These are phyloP conservation scores for Rhyacophila brunnea DNA, from an alignment of 1,140 invertebrate genomes.

Conservation along the genomic window DNA sequence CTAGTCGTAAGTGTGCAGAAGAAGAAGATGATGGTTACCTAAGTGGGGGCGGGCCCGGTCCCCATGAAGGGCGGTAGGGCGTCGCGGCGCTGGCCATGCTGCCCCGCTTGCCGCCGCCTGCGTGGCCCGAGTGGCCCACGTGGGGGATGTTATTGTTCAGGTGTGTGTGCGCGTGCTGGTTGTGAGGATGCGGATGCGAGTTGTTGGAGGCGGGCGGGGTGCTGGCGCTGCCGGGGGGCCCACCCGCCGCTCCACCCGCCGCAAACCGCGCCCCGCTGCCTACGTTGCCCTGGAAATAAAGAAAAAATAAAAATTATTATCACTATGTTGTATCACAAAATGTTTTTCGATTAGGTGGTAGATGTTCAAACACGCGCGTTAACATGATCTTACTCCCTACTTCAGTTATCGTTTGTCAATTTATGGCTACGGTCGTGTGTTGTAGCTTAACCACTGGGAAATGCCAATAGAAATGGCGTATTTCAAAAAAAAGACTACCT, in stretches of 20 bases:
- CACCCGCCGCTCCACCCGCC: not conserved
- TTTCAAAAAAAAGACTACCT: too few relatives aligned
- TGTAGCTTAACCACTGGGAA: too few relatives aligned
- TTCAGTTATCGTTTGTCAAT: too few relatives aligned
- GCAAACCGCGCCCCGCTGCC: constrained; percentile 23
- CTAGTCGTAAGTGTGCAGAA: too few relatives aligned
- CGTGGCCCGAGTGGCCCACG: not conserved
- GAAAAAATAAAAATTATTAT: not conserved
- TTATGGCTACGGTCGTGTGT: too few relatives aligned
- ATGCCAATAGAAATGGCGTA: too few relatives aligned
- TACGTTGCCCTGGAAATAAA: constrained; percentile 24
- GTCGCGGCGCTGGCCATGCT: constrained; percentile 6
- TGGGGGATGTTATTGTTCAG: not conserved
- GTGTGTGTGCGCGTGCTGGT: constrained; percentile 13
- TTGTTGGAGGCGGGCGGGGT: constrained; percentile 5
- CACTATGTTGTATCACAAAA: too few relatives aligned
- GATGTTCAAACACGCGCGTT: too few relatives aligned
- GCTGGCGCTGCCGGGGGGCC: constrained; percentile 13
- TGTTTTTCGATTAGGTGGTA: too few relatives aligned
- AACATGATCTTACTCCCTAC: too few relatives aligned
- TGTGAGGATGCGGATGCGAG: constrained; percentile 15
- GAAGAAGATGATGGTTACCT: constrained; percentile 1
- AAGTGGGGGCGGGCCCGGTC: constrained; percentile 1
- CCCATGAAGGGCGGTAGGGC: constrained; percentile 8
- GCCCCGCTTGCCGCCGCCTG: constrained; percentile 1